These are phyloP conservation scores for Aphelenchoides besseyi DNA, from an alignment of 1,140 invertebrate species.

Conservation along the genomic window DNA sequence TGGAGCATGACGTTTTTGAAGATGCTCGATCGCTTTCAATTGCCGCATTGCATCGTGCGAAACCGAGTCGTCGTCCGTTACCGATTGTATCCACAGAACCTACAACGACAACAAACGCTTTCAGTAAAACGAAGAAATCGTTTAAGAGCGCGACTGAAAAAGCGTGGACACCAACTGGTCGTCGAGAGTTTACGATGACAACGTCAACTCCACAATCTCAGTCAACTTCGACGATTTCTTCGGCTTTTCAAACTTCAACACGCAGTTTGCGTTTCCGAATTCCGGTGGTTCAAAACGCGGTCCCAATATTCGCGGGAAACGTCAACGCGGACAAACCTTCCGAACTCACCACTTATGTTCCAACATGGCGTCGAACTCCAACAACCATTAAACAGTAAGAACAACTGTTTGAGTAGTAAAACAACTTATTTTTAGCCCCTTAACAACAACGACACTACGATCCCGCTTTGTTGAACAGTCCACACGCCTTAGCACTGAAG, in stretches of 20 bases:
- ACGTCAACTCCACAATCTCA: slow-evolving; percentile 4
- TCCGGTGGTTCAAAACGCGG: slow-evolving; percentile 5
- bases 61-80: neutral
- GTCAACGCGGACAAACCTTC: slow-evolving; percentile 18
- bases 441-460: slow-evolving; percentile 15
- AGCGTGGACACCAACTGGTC: slow-evolving; percentile 3
- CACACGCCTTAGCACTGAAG: neutral
- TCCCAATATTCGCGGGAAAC: neutral
- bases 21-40: neutral
- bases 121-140: neutral
- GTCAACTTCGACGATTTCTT: neutral
- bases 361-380: slow-evolving; percentile 18
- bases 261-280: slow-evolving; percentile 7
- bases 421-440: neutral
- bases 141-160: neutral
- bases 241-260: neutral
- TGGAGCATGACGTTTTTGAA: slow-evolving; percentile 12
- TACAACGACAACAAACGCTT: neutral
- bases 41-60: neutral
- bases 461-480: neutral
- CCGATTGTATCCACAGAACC: neutral
- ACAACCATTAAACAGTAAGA: slow-evolving; percentile 26
- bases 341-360: neutral
- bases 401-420: slow-evolving; percentile 3
- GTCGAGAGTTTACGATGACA: slow-evolving; percentile 15